These are phyloP conservation scores for Agapornis canus DNA, from an alignment of 2,797 vertebrate genomes.

Conservation along the genomic window DNA sequence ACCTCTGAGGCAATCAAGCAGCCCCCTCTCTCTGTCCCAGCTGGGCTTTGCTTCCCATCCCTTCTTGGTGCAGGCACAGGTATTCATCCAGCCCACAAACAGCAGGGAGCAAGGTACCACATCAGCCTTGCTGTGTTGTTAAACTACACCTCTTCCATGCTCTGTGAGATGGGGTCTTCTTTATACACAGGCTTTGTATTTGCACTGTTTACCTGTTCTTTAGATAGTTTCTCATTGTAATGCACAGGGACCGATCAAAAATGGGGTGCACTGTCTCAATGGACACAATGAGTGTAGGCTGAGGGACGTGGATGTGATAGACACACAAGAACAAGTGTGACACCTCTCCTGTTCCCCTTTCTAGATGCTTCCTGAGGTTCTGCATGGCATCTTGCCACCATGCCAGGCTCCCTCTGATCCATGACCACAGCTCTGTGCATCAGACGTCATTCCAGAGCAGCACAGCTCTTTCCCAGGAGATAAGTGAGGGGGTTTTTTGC, in stretches of 20 bases:
- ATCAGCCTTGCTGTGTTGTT: fast-evolving
- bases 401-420: background rate
- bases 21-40: background rate
- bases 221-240: background rate
- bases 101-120: background rate
- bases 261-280: background rate
- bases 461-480: constrained; percentile 61
- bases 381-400: background rate
- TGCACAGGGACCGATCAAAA: background rate
- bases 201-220: background rate
- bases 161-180: background rate
- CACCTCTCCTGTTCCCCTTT: background rate
- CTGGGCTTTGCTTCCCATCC: background rate
- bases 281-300: background rate
- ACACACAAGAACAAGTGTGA: background rate
- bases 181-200: background rate
- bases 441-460: background rate
- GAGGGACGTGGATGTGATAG: background rate
- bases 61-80: background rate
- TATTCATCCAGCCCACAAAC: fast-evolving
- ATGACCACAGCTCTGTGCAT: background rate
- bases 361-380: background rate
- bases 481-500: background rate
- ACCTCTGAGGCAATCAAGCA: background rate
- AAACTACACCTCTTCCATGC: background rate